Evolutionary conservation across 2,113 vertebrate genomes (phyloP), one percentile per base, ranked within the genome.

Genomic region (Athene cunicularia): DNA sequence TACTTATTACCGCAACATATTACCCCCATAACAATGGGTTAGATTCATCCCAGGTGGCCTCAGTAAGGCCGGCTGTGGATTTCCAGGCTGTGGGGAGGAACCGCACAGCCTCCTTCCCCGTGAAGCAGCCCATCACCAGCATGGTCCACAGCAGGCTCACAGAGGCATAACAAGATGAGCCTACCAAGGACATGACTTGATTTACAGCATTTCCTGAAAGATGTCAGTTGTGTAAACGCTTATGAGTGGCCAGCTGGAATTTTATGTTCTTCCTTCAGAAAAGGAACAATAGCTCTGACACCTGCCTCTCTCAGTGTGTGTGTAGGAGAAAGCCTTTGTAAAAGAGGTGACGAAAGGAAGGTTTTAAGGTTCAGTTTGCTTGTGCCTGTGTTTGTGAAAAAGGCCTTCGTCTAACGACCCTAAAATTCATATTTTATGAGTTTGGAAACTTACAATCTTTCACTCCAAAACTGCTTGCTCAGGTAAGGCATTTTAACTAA

Each of bases 71-170:
- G 24, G 30, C 18, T 50, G 41, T 60, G 56, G 55, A 56, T 79
- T 72, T 79, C 16, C 37, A 79, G 62, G 52, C 33, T 53, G 19
- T 6, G 6, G 33, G 30, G 30, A 68, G 55, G 26, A 52, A 52
- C 23, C 2, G 2, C 1, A 1, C 1, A 1, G 59, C 7, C 8
- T 37, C 64, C 32, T 85, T 64, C 28, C 32, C 17, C 20, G 0
- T 26, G 70, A 90, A 53, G 43, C 21, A 80, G 55, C 45, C 53
- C 43, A 50, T 23, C 10, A 52, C 5, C 24, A 37, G 28, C 22
- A 70, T 1, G 2, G 37, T 43, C n/a, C 12, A 33, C 62, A 55
- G 28, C 0, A 6, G 20, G 49, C 32, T 80, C 45, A 55, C 16
- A 49, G 14, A 43, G 43, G 27, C 32, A 76, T 33, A 41, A n/a